Evolutionary conservation across 2,888 invertebrate species (phyloP).

Genomic region (Drosophila paranaensis): DNA sequence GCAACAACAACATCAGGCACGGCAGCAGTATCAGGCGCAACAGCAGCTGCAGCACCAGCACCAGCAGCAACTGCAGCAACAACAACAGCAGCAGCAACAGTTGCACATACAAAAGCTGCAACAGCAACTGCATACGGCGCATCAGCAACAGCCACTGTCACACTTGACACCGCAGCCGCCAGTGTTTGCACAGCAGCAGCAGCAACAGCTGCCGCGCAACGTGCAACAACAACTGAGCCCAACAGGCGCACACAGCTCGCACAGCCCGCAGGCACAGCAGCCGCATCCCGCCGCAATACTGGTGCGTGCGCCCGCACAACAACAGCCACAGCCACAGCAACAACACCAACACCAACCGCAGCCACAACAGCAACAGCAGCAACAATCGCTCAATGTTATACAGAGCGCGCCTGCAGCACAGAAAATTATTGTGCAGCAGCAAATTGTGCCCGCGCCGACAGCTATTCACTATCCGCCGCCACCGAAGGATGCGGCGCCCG

Average conservation of each 20-base stretch:
- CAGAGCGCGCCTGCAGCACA: conserved; percentile 76
- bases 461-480: conserved; percentile 52
- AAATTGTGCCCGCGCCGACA: conserved; percentile 63
- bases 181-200: conserved; percentile 59
- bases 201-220: conserved; percentile 46
- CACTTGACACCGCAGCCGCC: conserved; percentile 43
- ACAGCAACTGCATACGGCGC: conserved; percentile 42
- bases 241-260: conserved; percentile 37
- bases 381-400: conserved; percentile 71
- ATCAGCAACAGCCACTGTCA: conserved; percentile 32
- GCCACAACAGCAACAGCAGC: conserved; percentile 53
- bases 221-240: conserved; percentile 51
- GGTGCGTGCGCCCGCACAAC: conserved; percentile 25
- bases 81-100: conserved; percentile 29
- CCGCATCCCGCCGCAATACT: conserved; percentile 5
- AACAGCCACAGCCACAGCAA: background rate
- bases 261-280: conserved; percentile 43
- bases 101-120: conserved; percentile 45
- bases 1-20: conserved; percentile 20
- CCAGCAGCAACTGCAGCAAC: conserved; percentile 26
- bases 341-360: conserved; percentile 28
- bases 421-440: conserved; percentile 76
- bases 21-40: conserved; percentile 6
- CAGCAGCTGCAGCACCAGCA: conserved; percentile 30
- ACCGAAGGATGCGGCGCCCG: conserved; percentile 26